Base-by-base conservation (phyloP, 2,888 invertebrate species). In the Hartigia nigra region DNA sequence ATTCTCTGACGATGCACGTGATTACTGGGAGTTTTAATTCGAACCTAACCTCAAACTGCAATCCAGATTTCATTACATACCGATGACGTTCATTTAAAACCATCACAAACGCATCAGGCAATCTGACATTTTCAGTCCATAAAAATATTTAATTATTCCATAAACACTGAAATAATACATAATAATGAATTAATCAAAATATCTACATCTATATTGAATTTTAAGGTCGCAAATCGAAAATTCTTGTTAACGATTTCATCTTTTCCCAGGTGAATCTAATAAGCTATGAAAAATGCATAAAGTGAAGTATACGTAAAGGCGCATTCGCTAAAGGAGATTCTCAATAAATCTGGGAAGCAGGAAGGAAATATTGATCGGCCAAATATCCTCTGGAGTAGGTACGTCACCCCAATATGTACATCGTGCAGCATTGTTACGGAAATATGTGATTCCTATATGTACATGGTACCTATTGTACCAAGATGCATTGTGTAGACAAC, bases 1-100 rank as follows among this genome's bases (percentile, higher is more conserved):
- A 81, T 81, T 82, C 78, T 69, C 76, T 31, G 78, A 77, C 78
- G 77, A 79, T 78, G 80, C 78, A 79, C 77, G 78, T 82, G 81
- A 82, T 82, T 79, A 82, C 78, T 72, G 77, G 77, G 55, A 78
- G 69, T 78, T 55, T 55, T 23, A 55, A 55, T 55, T 55, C 2
- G 9, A 1, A 55, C 55, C 55, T 55, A 55, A 55, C 55, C 55
- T 55, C 55, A 55, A 55, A 55, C 9, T 55, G 14, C 1, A 55
- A 23, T 23, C 55, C 9, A 55, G 2, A 55, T 9, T 23, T 14
- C 5, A 55, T 55, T 55, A 55, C 55, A 1, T 55, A 23, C 2
- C 9, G 55, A 55, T 9, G 14, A 55, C 9, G 23, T 23, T 55
- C 23, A 55, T 55, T 55, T 23, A 55, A 55, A 23, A 23, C 23